These are phyloP conservation scores for Lasiurus cinereus DNA, from an alignment of 2,113 vertebrate genomes.

Conservation along the genomic window DNA sequence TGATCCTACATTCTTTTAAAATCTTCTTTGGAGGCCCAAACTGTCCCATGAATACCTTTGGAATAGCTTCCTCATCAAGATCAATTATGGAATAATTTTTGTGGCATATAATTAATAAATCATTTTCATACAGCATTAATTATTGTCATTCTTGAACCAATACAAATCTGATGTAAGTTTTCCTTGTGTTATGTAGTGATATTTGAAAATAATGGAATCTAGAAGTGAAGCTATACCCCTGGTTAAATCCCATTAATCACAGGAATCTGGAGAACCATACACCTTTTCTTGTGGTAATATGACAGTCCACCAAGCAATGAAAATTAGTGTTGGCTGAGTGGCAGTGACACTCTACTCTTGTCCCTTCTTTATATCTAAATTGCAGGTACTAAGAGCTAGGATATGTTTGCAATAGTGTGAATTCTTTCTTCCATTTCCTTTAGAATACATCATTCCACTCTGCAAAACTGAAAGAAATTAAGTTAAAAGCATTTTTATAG, in stretches of 20 bases:
- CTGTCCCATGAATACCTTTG: not conserved
- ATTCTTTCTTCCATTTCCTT: not conserved
- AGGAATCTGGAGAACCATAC: not conserved
- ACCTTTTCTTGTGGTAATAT: not conserved
- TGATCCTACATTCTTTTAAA: constrained; percentile 24
- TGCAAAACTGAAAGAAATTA: constrained; percentile 29
- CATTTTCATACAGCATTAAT: not conserved
- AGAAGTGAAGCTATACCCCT: not conserved
- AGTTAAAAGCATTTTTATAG: not conserved
- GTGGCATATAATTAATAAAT: not conserved
- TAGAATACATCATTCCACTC: not conserved
- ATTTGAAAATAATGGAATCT: not conserved
- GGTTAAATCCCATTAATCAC: not conserved
- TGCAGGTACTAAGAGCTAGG: not conserved
- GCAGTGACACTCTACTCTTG: not conserved
- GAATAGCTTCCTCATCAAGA: not conserved
- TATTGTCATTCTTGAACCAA: not conserved
- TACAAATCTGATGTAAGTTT: not conserved
- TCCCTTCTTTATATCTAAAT: not conserved
- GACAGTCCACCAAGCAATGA: not conserved
- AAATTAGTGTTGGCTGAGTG: not conserved
- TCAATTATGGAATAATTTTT: not conserved
- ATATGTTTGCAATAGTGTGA: not conserved
- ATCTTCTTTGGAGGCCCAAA: not conserved
- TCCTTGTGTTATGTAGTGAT: not conserved